These are phyloP conservation scores for Trichogramma pretiosum DNA, from an alignment of 1,140 invertebrate species.

Conservation along the genomic window DNA sequence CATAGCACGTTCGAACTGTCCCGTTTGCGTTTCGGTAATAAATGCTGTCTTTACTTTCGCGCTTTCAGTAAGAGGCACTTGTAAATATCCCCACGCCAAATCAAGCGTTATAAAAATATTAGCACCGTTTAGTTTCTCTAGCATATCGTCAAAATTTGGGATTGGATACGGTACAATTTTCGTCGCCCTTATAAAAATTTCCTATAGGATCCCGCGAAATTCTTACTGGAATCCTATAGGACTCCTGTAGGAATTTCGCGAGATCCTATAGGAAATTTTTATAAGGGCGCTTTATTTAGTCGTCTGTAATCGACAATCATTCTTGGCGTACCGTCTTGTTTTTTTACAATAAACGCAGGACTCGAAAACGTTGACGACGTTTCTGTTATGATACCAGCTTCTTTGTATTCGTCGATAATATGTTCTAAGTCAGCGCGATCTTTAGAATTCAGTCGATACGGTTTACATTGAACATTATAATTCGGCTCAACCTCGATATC, in stretches of 20 bases:
- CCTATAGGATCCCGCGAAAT: too few relatives aligned
- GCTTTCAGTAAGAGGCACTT: slow-evolving; percentile 5
- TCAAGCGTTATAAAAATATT: slow-evolving; percentile 12
- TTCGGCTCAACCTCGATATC: slow-evolving; percentile 6
- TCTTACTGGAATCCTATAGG: too few relatives aligned
- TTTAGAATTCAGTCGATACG: slow-evolving; percentile 6
- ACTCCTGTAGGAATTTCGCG: too few relatives aligned
- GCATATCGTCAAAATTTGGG: slow-evolving; percentile 16
- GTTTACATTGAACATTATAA: too few relatives aligned
- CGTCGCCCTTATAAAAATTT: too few relatives aligned
- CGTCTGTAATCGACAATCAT: slow-evolving; percentile 12
- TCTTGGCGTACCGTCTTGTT: slow-evolving; percentile 10
- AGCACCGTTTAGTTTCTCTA: background rate
- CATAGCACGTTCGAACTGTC: slow-evolving; percentile 11
- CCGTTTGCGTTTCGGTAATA: slow-evolving; percentile 16
- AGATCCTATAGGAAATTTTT: too few relatives aligned
- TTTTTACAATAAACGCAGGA: slow-evolving; percentile 6
- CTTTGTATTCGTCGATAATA: slow-evolving; percentile 11
- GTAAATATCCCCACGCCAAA: slow-evolving; percentile 17
- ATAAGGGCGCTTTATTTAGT: slow-evolving; percentile 16
- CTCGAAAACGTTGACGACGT: slow-evolving; percentile 1
- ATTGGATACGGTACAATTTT: slow-evolving; percentile 13
- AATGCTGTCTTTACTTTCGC: slow-evolving; percentile 17
- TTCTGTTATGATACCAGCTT: slow-evolving; percentile 3
- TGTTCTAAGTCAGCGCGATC: slow-evolving; percentile 11